A percentile compares a stretch with the other conserved stretches of the same genome.
Conservation (phyloP, 1,140 invertebrate genomes). For the Caenorhabditis briggsae region DNA sequence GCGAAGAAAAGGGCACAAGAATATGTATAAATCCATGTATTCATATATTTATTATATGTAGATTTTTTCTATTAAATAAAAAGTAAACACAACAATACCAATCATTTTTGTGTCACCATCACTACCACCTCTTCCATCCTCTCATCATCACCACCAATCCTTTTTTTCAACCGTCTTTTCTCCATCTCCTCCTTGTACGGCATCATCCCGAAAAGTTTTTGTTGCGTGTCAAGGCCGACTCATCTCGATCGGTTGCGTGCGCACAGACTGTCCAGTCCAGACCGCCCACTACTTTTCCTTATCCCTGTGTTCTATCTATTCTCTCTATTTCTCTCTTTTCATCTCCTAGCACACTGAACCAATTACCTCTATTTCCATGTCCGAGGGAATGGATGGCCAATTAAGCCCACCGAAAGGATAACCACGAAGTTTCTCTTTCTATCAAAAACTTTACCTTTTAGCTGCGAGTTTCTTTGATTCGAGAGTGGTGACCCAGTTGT, state of each 20-base stretch:
- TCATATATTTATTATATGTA: slow-evolving; percentile 4
- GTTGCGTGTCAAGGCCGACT: slow-evolving; percentile 37
- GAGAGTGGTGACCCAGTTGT: slow-evolving; percentile 25
- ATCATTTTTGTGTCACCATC: slow-evolving; percentile 34
- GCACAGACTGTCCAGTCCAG: neutral
- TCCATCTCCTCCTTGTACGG: slow-evolving; percentile 48
- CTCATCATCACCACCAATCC: slow-evolving; percentile 11
- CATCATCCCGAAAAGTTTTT: slow-evolving; percentile 51
- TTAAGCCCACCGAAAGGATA: neutral
- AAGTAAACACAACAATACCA: slow-evolving; percentile 12
- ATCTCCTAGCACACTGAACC: slow-evolving; percentile 25
- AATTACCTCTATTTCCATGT: slow-evolving; percentile 42
- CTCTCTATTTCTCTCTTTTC: slow-evolving; percentile 44
- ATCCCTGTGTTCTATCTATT: slow-evolving; percentile 50
- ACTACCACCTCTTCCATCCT: neutral
- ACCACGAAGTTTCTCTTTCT: neutral
- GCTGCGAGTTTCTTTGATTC: neutral
- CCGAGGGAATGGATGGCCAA: neutral
- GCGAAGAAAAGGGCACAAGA: neutral
- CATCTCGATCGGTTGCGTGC: slow-evolving; percentile 1
- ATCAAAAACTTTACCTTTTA: slow-evolving; percentile 4
- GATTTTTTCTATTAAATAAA: slow-evolving; percentile 41
- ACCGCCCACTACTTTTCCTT: neutral
- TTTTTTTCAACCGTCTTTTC: slow-evolving; percentile 34
- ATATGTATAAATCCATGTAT: neutral